Evolutionary conservation across 1,140 invertebrate species (phyloP).

Genomic region (Ceratina calcarata): DNA sequence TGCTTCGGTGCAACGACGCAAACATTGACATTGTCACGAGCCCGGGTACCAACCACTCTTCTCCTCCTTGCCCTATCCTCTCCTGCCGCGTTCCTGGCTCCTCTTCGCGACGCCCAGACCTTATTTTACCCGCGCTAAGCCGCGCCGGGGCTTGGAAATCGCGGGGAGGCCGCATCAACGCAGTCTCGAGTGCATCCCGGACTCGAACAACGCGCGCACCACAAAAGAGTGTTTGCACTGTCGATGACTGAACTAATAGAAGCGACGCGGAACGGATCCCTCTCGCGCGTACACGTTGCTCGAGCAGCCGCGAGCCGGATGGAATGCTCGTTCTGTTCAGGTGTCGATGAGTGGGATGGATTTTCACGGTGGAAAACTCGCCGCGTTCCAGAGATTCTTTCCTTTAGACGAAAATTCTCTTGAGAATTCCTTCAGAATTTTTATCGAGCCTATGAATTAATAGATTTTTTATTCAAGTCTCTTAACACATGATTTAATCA

Average conservation of each 20-base stretch:
- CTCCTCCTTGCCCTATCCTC: not conserved
- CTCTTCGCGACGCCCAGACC: too few relatives aligned
- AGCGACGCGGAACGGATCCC: slow-evolving; percentile 56
- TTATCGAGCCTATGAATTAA: too few relatives aligned
- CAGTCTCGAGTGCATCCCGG: slow-evolving; percentile 38
- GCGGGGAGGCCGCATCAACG: slow-evolving; percentile 21
- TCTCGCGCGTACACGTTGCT: slow-evolving; percentile 5
- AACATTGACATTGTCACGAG: slow-evolving; percentile 74
- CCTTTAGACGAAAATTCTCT: too few relatives aligned
- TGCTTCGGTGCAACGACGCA: slow-evolving; percentile 67
- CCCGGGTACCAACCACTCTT: slow-evolving; percentile 48
- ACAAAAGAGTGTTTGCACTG: slow-evolving; percentile 60
- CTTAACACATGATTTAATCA: too few relatives aligned
- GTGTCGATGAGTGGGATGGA: slow-evolving; percentile 35
- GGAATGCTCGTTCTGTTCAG: slow-evolving; percentile 36
- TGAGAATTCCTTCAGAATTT: too few relatives aligned
- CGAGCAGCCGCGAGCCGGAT: not conserved
- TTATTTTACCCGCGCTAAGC: too few relatives aligned
- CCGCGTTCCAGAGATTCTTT: not conserved
- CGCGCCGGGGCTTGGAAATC: slow-evolving; percentile 7
- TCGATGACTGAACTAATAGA: slow-evolving; percentile 70
- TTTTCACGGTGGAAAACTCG: slow-evolving; percentile 42
- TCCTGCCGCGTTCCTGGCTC: not conserved
- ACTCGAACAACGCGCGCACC: slow-evolving; percentile 31
- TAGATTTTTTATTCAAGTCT: too few relatives aligned